These are phyloP conservation scores for Psococerastis gibbosa DNA, from an alignment of 2,888 invertebrate species.

Conservation along the genomic window DNA sequence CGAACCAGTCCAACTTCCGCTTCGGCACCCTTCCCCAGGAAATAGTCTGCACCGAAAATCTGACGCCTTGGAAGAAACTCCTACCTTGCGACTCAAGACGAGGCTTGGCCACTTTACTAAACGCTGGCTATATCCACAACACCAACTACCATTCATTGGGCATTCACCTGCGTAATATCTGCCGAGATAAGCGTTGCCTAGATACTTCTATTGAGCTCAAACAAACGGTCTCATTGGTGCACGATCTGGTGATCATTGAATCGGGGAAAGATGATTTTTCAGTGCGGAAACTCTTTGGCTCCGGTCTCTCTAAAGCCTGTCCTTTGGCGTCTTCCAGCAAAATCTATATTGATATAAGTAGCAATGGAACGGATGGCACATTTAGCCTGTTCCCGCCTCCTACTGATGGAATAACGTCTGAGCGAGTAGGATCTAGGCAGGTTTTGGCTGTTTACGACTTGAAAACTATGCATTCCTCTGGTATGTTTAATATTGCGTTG, in stretches of 20 bases:
- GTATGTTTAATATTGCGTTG: slow-evolving; percentile 45
- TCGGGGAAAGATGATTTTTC: slow-evolving; percentile 59
- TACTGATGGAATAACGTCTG: slow-evolving; percentile 34
- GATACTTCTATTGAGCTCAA: slow-evolving; percentile 56
- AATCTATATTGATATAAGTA: neutral
- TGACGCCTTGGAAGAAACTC: slow-evolving; percentile 96
- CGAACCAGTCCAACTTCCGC: slow-evolving; percentile 30
- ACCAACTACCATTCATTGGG: slow-evolving; percentile 84
- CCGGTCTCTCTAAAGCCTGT: slow-evolving; percentile 63
- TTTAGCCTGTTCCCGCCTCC: slow-evolving; percentile 47
- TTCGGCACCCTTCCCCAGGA: slow-evolving; percentile 90
- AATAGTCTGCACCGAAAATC: slow-evolving; percentile 95
- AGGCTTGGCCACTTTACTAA: slow-evolving; percentile 73
- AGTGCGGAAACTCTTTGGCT: slow-evolving; percentile 67
- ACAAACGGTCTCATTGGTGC: slow-evolving; percentile 72
- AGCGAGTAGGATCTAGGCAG: slow-evolving; percentile 46
- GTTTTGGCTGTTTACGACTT: slow-evolving; percentile 54
- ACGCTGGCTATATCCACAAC: slow-evolving; percentile 79
- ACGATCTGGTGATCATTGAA: slow-evolving; percentile 49
- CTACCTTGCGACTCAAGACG: slow-evolving; percentile 84
- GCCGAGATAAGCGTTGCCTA: slow-evolving; percentile 33
- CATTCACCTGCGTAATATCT: slow-evolving; percentile 5
- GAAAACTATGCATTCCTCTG: slow-evolving; percentile 25
- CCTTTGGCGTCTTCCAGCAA: slow-evolving; percentile 58
- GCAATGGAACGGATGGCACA: slow-evolving; percentile 30